Percentiles rank a stretch among this genome's conserved stretches.
phyloP scores from a whole-genome alignment of 2,113 vertebrate species.

The Zootoca vivipara region DNA sequence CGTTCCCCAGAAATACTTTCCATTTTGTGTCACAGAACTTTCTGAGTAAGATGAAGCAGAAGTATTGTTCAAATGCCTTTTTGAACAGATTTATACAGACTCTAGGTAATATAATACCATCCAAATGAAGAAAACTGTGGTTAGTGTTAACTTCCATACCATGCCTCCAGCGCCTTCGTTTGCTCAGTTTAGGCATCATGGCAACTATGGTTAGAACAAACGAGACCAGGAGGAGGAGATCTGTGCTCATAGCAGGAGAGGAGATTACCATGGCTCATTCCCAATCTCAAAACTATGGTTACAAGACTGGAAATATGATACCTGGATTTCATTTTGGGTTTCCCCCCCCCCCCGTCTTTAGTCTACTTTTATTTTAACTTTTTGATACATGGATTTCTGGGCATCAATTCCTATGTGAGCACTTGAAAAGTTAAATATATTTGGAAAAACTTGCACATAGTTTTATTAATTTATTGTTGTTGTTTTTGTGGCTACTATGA shows the following conservation, averaged over 20 bases:
- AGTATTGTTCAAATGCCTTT: not conserved
- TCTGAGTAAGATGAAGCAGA: not conserved
- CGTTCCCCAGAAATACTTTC: not conserved
- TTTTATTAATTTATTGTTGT: not conserved
- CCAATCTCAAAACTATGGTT: not conserved
- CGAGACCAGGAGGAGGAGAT: not conserved
- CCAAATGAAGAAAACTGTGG: not conserved
- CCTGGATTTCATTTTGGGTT: not conserved
- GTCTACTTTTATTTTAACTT: not conserved
- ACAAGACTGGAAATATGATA: not conserved
- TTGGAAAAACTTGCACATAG: too few relatives aligned
- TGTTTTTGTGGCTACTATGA: not conserved
- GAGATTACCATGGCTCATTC: not conserved
- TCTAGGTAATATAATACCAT: not conserved
- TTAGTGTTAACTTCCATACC: not conserved
- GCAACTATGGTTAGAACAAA: not conserved
- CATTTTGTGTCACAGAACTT: not conserved
- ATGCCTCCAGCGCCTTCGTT: too few relatives aligned
- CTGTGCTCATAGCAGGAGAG: not conserved
- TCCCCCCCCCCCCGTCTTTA: not conserved
- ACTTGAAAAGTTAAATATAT: not conserved
- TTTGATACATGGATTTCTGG: not conserved
- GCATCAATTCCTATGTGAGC: not conserved
- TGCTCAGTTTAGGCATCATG: not conserved
- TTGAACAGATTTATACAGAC: not conserved